These are phyloP conservation scores for Ceratitis capitata DNA, from an alignment of 1,140 invertebrate genomes.

Conservation along the genomic window DNA sequence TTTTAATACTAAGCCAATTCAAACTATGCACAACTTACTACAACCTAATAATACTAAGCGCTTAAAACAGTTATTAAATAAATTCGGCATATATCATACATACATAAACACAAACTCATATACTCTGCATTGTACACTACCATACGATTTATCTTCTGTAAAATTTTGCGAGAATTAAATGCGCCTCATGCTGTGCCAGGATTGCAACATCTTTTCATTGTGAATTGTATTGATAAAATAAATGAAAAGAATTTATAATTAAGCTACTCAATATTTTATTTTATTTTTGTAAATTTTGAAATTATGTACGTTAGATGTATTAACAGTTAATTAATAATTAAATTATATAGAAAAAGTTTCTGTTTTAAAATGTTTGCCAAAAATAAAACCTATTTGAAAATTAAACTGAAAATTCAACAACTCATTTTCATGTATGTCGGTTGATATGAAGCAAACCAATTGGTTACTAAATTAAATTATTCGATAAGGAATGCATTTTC, in stretches of 20 bases:
- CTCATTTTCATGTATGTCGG: neutral
- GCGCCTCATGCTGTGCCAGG: neutral
- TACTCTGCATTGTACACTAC: neutral
- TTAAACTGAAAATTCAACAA: neutral
- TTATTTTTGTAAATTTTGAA: neutral
- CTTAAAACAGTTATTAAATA: neutral
- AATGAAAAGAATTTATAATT: neutral
- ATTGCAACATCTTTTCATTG: neutral
- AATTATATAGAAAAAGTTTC: neutral
- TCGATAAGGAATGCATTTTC: too few relatives aligned
- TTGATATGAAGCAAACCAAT: too few relatives aligned
- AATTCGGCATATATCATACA: neutral
- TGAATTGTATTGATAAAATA: conserved; percentile 1
- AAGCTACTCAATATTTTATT: neutral
- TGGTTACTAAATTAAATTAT: too few relatives aligned
- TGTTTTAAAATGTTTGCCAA: neutral
- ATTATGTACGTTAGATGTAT: neutral
- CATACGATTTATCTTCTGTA: neutral
- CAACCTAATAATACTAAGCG: neutral
- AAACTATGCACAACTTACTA: neutral
- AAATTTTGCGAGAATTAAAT: neutral
- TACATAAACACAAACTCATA: neutral
- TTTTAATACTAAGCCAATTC: neutral
- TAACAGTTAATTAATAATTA: neutral
- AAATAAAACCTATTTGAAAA: neutral